Evolutionary conservation across 2,113 vertebrate genomes (phyloP).

Genomic region (Rhegmatorhina hoffmannsi): DNA sequence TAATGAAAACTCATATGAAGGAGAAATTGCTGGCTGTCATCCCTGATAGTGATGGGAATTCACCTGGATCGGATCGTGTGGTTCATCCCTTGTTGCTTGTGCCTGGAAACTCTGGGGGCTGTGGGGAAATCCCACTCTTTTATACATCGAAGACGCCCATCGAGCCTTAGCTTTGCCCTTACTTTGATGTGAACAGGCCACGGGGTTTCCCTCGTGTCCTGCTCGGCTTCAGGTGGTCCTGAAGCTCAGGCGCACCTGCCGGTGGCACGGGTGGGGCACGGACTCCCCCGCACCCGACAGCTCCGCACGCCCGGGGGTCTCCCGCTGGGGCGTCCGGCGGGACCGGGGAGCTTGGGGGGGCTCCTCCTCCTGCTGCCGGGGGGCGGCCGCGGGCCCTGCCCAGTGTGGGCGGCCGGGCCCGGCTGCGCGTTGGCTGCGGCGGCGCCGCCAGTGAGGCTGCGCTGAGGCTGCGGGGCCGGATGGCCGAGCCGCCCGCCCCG

Average conservation of each 20-base stretch:
- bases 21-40: background rate
- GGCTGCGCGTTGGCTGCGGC: slow-evolving; percentile 34
- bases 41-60: no score
- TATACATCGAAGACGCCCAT: no score
- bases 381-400: slow-evolving; percentile 46
- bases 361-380: background rate
- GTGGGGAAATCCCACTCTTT: background rate
- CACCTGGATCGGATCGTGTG: fast-evolving
- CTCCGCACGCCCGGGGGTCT: background rate
- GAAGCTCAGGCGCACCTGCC: background rate
- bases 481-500: slow-evolving; percentile 69
- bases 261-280: background rate
- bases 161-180: no score
- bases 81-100: no score
- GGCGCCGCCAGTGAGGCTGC: slow-evolving; percentile 72
- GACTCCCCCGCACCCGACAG: background rate
- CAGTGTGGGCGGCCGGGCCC: slow-evolving; percentile 40
- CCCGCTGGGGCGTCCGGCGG: background rate
- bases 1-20: background rate
- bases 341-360: background rate
- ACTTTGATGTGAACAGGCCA: fast-evolving
- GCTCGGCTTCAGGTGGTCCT: background rate
- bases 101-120: background rate
- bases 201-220: background rate
- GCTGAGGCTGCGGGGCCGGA: slow-evolving; percentile 67